Evolutionary conservation across 2,797 vertebrate species (phyloP).

Genomic region (Florisuga fusca): DNA sequence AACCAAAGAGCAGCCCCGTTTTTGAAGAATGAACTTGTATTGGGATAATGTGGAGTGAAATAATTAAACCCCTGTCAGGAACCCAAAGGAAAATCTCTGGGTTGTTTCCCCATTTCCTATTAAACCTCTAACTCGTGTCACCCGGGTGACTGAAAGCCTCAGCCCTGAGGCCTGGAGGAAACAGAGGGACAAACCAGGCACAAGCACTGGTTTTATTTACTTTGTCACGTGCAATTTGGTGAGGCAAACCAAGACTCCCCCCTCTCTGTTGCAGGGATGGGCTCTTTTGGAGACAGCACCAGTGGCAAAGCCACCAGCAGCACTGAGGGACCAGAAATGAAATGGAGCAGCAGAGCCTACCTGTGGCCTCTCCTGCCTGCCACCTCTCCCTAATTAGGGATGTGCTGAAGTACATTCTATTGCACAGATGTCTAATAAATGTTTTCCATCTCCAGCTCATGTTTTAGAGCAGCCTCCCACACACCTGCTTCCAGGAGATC

Average conservation of each 20-base stretch:
- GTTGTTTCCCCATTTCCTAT: not conserved
- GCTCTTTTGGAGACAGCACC: not conserved
- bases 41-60: not conserved
- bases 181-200: not conserved
- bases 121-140: not conserved
- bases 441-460: not conserved
- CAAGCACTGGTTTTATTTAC: not conserved
- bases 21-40: fast-evolving
- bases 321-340: not conserved
- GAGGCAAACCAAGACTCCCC: not conserved
- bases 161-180: not conserved
- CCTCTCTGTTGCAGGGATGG: not conserved
- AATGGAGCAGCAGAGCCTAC: not conserved
- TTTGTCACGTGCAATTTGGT: not conserved
- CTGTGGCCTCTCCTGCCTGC: not conserved
- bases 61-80: not conserved
- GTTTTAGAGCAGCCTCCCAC: conserved; percentile 33
- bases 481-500: not conserved
- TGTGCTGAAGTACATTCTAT: not conserved
- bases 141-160: not conserved
- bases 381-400: not conserved
- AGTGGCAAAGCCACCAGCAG: not conserved
- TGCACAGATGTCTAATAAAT: conserved; percentile 12
- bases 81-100: not conserved
- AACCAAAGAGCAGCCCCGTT: not conserved